Evolutionary conservation across 1,140 invertebrate genomes (phyloP).

Genomic region (Scaptomyza pallida): DNA sequence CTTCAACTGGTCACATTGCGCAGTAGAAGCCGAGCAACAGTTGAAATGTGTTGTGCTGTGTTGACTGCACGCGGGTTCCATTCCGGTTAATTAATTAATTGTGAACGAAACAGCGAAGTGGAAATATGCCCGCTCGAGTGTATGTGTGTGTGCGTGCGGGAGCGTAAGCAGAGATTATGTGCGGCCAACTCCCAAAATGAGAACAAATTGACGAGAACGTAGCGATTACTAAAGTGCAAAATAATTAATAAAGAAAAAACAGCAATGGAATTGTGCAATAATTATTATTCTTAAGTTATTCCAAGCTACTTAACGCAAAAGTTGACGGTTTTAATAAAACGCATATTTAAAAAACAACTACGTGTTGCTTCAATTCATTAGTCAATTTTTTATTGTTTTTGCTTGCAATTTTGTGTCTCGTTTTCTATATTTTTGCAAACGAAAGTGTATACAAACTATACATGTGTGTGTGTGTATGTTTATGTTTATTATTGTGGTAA

Average conservation of each 20-base stretch:
- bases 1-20: conserved; percentile 19
- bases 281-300: conserved; percentile 16
- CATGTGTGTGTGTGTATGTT: conserved; percentile 51
- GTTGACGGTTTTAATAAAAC: conserved; percentile 46
- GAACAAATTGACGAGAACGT: conserved; percentile 49
- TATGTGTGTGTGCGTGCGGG: conserved; percentile 43
- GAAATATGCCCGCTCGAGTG: conserved; percentile 41
- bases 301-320: conserved; percentile 38
- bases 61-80: conserved; percentile 26
- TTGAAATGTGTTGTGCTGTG: conserved; percentile 27
- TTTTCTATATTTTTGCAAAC: conserved; percentile 68
- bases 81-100: conserved; percentile 57
- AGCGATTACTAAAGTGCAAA: conserved; percentile 36
- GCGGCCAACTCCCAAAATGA: conserved; percentile 76
- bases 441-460: conserved; percentile 55
- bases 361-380: conserved; percentile 61
- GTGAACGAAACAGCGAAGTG: conserved; percentile 48
- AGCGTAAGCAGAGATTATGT: conserved; percentile 55
- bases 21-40: conserved; percentile 44
- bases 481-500: conserved; percentile 50
- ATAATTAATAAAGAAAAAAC: conserved; percentile 15
- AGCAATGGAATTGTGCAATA: conserved; percentile 40
- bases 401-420: conserved; percentile 41
- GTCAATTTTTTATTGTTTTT: conserved; percentile 32
- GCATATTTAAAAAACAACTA: conserved; percentile 55